phyloP scores from a whole-genome alignment of 2,113 vertebrate genomes.

The Esox niger region DNA sequence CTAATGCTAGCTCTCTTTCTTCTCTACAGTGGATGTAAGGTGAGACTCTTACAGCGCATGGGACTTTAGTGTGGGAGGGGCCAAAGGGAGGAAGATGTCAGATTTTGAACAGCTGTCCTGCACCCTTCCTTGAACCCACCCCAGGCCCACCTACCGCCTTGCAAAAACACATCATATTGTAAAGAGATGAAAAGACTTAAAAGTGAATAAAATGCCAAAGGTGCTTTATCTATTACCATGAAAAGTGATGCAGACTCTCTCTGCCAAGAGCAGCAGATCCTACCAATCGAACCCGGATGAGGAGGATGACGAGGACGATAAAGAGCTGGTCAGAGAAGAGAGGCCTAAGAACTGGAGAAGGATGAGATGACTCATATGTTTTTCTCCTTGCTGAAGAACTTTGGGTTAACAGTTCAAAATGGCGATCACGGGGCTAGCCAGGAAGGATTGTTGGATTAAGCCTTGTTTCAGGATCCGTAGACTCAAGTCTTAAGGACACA shows the following conservation, averaged over 20 bases:
- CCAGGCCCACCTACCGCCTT: constrained; percentile 35
- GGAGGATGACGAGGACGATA: constrained; percentile 40
- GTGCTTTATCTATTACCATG: constrained; percentile 79
- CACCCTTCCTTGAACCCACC: constrained; percentile 40
- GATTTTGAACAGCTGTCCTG: constrained; percentile 32
- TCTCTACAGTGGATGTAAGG: constrained; percentile 87
- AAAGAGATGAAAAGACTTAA: constrained; percentile 47
- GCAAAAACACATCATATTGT: constrained; percentile 48
- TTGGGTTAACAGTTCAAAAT: constrained; percentile 3
- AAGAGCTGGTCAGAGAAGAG: constrained; percentile 30
- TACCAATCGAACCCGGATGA: constrained; percentile 45
- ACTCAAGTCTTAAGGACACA: background rate
- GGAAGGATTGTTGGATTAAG: background rate
- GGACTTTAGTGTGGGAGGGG: constrained; percentile 80
- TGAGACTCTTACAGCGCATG: constrained; percentile 81
- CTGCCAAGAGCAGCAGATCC: constrained; percentile 63
- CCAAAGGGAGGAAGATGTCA: constrained; percentile 34
- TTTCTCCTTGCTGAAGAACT: constrained; percentile 9
- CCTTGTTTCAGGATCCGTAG: background rate
- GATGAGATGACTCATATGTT: background rate
- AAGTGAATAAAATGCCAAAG: constrained; percentile 83
- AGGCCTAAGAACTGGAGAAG: constrained; percentile 6
- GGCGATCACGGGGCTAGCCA: background rate
- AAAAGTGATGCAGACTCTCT: constrained; percentile 67
- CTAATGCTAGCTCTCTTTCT: constrained; percentile 38